Evolutionary conservation across 2,797 vertebrate genomes (phyloP).

Genomic region (Myiotriccus ornatus): DNA sequence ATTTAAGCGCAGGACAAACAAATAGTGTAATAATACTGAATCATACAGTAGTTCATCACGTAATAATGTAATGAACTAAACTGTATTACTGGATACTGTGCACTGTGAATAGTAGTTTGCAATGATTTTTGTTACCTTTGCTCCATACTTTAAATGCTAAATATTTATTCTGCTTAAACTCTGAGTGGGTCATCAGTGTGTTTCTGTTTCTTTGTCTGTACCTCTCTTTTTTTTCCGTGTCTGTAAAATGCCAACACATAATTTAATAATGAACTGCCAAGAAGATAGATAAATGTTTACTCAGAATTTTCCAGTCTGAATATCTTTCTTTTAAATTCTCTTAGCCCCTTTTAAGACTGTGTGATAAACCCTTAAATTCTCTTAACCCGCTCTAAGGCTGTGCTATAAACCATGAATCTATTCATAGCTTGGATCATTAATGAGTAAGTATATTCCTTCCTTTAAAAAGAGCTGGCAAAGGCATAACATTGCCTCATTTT

Average conservation of each 20-base stretch:
- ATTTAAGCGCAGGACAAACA: background rate
- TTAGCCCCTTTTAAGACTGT: background rate
- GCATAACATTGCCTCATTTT: slow-evolving; percentile 26
- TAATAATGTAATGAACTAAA: background rate
- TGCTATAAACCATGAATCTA: slow-evolving; percentile 18
- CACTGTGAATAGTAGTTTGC: background rate
- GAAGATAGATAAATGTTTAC: slow-evolving; percentile 24
- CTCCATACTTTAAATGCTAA: background rate
- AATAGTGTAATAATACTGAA: background rate
- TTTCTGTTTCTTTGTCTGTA: background rate
- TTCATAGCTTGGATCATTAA: slow-evolving; percentile 50
- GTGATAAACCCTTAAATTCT: slow-evolving; percentile 23
- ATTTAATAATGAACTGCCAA: slow-evolving; percentile 23
- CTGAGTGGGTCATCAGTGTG: background rate
- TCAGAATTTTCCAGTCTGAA: background rate
- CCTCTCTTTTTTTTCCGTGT: background rate
- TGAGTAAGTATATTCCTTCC: slow-evolving; percentile 28
- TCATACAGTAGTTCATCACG: background rate
- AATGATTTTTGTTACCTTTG: slow-evolving; percentile 14
- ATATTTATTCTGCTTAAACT: slow-evolving; percentile 1
- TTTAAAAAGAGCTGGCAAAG: slow-evolving; percentile 27
- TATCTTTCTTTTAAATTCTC: slow-evolving; percentile 1
- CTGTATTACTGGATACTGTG: background rate
- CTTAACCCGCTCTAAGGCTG: background rate
- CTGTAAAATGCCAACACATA: slow-evolving; percentile 16